Evolutionary conservation across 2,797 vertebrate genomes (phyloP).

Genomic region (Dicrostonyx torquatus): DNA sequence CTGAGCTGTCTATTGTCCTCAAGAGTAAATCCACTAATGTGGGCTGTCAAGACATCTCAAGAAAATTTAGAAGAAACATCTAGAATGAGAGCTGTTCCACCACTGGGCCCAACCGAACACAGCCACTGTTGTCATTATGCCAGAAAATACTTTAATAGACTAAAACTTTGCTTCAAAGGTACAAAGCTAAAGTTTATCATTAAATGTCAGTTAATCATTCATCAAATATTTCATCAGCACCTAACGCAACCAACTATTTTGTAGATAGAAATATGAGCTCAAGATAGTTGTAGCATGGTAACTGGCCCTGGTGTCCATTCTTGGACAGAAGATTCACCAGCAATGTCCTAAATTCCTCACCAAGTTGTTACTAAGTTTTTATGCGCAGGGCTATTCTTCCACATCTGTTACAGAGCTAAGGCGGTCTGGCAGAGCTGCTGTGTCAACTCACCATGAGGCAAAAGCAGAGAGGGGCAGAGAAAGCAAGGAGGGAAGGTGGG

Average conservation of each 20-base stretch:
- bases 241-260: neutral
- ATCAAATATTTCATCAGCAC: conserved; percentile 13
- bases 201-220: conserved; percentile 16
- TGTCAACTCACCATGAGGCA: neutral
- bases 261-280: neutral
- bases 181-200: conserved; percentile 11
- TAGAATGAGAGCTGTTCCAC: neutral
- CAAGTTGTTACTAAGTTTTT: neutral
- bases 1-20: neutral
- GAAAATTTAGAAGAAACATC: neutral
- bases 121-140: neutral
- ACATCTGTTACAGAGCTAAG: neutral
- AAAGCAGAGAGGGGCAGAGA: neutral
- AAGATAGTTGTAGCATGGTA: neutral
- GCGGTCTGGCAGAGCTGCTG: neutral
- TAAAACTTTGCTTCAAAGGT: conserved; percentile 17
- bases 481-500: no score
- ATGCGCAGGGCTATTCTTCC: neutral
- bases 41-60: neutral
- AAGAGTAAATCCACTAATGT: neutral
- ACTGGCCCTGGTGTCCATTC: neutral
- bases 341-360: neutral
- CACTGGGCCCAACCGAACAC: accelerated
- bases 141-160: conserved; percentile 43
- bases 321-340: neutral